Evolutionary conservation across 2,888 invertebrate species (phyloP).

Genomic region (Himalopsyche japonica): DNA sequence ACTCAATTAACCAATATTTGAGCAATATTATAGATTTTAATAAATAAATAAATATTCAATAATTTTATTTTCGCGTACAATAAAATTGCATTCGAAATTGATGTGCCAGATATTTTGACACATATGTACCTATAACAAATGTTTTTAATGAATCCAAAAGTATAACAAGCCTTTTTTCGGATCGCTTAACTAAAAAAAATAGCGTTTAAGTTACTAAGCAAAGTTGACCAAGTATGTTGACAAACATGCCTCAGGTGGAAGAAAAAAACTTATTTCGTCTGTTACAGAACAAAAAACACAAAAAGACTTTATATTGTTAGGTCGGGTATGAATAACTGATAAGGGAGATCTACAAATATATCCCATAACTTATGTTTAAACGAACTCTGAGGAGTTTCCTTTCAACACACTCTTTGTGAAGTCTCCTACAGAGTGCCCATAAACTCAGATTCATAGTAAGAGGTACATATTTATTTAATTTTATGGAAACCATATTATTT

Average conservation of each 20-base stretch:
- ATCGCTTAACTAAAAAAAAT: no score
- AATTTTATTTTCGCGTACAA: no score
- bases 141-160: no score
- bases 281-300: neutral
- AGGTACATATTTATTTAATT: neutral
- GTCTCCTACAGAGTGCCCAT: neutral
- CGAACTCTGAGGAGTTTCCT: neutral
- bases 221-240: neutral
- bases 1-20: no score
- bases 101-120: no score
- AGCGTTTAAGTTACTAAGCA: no score
- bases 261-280: neutral
- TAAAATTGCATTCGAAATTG: no score
- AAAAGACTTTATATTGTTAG: neutral
- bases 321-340: conserved; percentile 21
- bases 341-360: conserved; percentile 22
- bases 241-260: neutral
- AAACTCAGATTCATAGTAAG: neutral
- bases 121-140: no score
- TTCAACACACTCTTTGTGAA: neutral
- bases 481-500: neutral
- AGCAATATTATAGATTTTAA: no score
- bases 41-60: no score
- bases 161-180: no score
- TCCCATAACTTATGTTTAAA: conserved; percentile 17